Percentiles rank a stretch among this genome's conserved stretches.
phyloP scores from a whole-genome alignment of 2,113 vertebrate genomes.

The Hydrolagus affinis region DNA sequence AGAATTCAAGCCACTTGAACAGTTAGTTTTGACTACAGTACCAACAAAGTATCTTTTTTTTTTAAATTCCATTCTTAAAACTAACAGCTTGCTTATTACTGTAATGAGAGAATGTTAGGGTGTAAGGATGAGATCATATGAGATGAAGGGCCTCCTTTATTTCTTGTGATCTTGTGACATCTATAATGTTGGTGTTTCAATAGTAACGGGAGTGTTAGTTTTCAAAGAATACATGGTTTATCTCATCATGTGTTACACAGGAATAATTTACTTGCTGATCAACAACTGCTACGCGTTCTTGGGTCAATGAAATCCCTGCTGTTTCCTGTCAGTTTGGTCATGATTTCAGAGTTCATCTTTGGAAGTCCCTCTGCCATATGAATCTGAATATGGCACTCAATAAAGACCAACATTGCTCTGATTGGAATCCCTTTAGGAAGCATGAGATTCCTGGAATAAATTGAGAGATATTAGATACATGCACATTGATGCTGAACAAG shows the following conservation, averaged over 20 bases:
- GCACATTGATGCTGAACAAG: not conserved
- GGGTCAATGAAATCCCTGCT: slow-evolving; percentile 21
- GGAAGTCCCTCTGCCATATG: slow-evolving; percentile 30
- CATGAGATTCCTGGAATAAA: slow-evolving; percentile 25
- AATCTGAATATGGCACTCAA: slow-evolving; percentile 5
- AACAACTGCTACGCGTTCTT: not conserved
- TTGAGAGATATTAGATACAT: not conserved
- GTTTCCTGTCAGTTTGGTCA: slow-evolving; percentile 24
- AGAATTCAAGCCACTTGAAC: not conserved
- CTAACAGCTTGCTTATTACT: no score
- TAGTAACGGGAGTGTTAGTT: no score
- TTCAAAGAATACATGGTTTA: no score
- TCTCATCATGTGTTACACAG: not conserved
- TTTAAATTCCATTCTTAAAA: no score
- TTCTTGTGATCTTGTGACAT: no score
- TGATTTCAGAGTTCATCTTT: slow-evolving; percentile 29
- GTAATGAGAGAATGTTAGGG: no score
- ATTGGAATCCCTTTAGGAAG: slow-evolving; percentile 25
- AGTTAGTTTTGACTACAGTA: not conserved
- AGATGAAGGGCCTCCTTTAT: no score
- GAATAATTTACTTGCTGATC: slow-evolving; percentile 25
- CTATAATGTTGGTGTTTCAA: no score
- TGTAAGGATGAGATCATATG: no score
- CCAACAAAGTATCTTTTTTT: not conserved
- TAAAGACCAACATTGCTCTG: not conserved